Percentiles rank a stretch among this genome's conserved stretches.
Evolutionary conservation across 2,113 vertebrate genomes (phyloP).

Genomic region (Rana temporaria): DNA sequence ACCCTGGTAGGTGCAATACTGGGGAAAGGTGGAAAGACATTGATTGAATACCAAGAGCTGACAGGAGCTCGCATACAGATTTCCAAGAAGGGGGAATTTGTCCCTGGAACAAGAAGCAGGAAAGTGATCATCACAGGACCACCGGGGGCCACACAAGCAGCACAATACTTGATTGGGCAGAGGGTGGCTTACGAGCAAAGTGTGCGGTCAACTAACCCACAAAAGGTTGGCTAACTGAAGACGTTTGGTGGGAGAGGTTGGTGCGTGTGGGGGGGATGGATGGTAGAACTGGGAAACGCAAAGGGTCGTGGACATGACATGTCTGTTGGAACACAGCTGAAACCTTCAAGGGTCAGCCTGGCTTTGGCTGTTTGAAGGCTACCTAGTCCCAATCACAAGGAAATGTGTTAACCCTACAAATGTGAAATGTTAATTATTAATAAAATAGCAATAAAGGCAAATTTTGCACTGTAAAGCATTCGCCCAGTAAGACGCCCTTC

Average conservation of each 20-base stretch:
- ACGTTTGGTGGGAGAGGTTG: not conserved
- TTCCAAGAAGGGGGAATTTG: slow-evolving; percentile 95
- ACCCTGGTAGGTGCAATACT: slow-evolving; percentile 93
- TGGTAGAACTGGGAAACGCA: too few relatives aligned
- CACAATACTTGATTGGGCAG: slow-evolving; percentile 96
- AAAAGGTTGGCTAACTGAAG: slow-evolving; percentile 89
- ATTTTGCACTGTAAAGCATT: slow-evolving; percentile 25
- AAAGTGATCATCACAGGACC: slow-evolving; percentile 94
- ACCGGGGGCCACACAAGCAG: slow-evolving; percentile 91
- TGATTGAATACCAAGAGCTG: slow-evolving; percentile 96
- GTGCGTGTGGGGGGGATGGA: slow-evolving; percentile 8
- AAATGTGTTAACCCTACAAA: slow-evolving; percentile 37
- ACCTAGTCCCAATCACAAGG: not conserved
- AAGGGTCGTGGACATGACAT: too few relatives aligned
- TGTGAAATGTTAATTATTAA: slow-evolving; percentile 43
- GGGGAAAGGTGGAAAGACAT: slow-evolving; percentile 92
- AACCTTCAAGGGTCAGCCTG: not conserved
- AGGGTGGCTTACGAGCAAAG: slow-evolving; percentile 95
- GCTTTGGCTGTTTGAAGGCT: not conserved
- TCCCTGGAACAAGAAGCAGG: slow-evolving; percentile 93
- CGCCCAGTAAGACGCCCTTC: not conserved
- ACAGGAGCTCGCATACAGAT: slow-evolving; percentile 94
- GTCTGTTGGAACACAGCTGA: not conserved
- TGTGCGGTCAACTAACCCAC: slow-evolving; percentile 92
- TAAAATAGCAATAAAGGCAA: slow-evolving; percentile 43